Evolutionary conservation across 2,888 invertebrate species (phyloP).

Genomic region (Polydesmus complanatus): DNA sequence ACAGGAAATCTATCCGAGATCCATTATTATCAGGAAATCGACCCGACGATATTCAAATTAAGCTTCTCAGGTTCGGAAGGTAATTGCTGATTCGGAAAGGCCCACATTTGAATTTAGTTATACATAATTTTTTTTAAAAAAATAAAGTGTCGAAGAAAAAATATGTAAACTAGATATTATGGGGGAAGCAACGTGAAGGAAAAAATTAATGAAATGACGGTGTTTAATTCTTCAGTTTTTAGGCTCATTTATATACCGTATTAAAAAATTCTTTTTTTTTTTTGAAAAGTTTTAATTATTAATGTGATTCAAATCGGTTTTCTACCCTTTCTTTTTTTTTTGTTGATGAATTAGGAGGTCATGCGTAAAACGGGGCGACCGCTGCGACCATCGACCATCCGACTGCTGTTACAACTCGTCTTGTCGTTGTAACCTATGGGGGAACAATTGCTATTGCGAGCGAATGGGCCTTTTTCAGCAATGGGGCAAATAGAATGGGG

Average conservation of each 20-base stretch:
- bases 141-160: too few relatives aligned
- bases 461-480: conserved; percentile 70
- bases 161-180: too few relatives aligned
- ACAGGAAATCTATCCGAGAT: background rate
- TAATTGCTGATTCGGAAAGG: background rate
- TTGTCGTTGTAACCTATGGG: conserved; percentile 79
- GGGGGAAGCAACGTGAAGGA: too few relatives aligned
- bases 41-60: background rate
- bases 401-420: conserved; percentile 76
- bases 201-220: too few relatives aligned
- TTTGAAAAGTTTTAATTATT: too few relatives aligned
- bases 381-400: conserved; percentile 69
- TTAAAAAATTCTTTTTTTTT: too few relatives aligned
- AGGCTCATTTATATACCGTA: too few relatives aligned
- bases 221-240: too few relatives aligned
- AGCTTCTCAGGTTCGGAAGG: background rate
- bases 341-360: conserved; percentile 15
- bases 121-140: too few relatives aligned
- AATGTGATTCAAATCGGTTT: too few relatives aligned
- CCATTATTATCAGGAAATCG: background rate
- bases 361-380: conserved; percentile 64
- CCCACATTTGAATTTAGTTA: too few relatives aligned
- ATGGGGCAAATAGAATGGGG: conserved; percentile 17
- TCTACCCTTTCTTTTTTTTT: too few relatives aligned
- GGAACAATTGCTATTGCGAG: conserved; percentile 75